A percentile compares a stretch with the other conserved stretches of the same genome.
phyloP scores from a whole-genome alignment of 2,888 invertebrate species.

The Geophilus truncorum region DNA sequence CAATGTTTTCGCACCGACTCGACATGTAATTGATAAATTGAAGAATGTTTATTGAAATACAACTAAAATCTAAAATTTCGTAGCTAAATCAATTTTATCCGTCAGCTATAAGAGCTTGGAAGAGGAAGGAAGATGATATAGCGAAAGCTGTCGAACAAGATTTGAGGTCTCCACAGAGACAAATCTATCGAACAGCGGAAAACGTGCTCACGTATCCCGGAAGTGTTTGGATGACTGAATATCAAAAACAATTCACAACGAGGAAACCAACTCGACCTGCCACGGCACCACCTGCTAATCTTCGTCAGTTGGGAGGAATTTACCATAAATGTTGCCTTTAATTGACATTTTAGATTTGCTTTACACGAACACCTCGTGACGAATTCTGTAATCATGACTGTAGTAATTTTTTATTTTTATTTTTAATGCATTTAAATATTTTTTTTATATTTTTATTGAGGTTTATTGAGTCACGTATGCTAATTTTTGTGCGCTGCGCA shows the following conservation, averaged over 20 bases:
- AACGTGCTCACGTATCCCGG: not conserved
- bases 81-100: slow-evolving; percentile 25
- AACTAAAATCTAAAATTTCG: not conserved
- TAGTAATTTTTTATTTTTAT: no score
- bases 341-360: not conserved
- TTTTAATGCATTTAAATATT: not conserved
- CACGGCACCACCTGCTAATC: slow-evolving; percentile 21
- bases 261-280: not conserved
- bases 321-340: slow-evolving; percentile 18
- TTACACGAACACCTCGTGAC: not conserved
- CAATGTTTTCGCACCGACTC: slow-evolving; percentile 22
- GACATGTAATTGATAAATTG: slow-evolving; percentile 22
- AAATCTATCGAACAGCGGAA: not conserved
- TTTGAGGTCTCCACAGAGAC: not conserved
- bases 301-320: not conserved
- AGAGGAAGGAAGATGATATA: not conserved
- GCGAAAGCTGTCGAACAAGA: not conserved
- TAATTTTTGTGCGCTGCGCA: no score
- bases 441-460: not conserved
- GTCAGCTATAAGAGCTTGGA: slow-evolving; percentile 29
- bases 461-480: not conserved
- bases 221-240: slow-evolving; percentile 32
- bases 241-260: slow-evolving; percentile 27
- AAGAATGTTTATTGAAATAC: no score
- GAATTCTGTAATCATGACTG: not conserved